Base-by-base conservation (phyloP, 2,888 invertebrate species). In the Diploptera punctata region DNA sequence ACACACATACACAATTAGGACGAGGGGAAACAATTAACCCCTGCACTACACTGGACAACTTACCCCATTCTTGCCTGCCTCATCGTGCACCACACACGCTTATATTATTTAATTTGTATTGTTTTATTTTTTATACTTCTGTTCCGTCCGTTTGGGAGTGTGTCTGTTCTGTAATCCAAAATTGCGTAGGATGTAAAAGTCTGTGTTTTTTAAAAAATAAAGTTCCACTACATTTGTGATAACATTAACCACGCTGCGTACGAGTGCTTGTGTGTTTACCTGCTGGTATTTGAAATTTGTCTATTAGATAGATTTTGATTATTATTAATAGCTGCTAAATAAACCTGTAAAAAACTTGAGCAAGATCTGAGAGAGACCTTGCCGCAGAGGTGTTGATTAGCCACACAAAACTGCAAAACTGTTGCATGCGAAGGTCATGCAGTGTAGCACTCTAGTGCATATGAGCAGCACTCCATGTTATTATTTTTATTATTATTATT, bases 301-400 rank as follows among this genome's bases (percentile, higher is more conserved):
- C 13, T 57, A 29, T 57, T 57, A 57, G 31, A n/a, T 47, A 47
- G n/a, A 13, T 31, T 29, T 29, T 31, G n/a, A 0, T 29, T 18
- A 4, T 29, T 29, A 29, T 57, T 65, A 33, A 33, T 47, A 44
- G 18, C 38, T 65, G 65, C 47, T 47, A 65, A 65, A 65, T n/a
- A 47, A 4, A 44, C 65, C 65, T 65, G 65, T 26, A 65, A 65
- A 47, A 47, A 65, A 65, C 29, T 47, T 65, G n/a, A 65, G 65
- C n/a, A 65, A 24, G 65, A 47, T 65, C 65, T 9, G 26, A 31
- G 31, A 1, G 5, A 57, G 57, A 57, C 57, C 57, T 57, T 57
- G 18, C 57, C 57, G 29, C 26, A 57, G 29, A 57, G 31, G 57
- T 29, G 57, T 24, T 1, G 26, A 57, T 57, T 57, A 57, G 57